Conservation (phyloP, 2,888 invertebrate species). For the Branchellion lobata region DNA sequence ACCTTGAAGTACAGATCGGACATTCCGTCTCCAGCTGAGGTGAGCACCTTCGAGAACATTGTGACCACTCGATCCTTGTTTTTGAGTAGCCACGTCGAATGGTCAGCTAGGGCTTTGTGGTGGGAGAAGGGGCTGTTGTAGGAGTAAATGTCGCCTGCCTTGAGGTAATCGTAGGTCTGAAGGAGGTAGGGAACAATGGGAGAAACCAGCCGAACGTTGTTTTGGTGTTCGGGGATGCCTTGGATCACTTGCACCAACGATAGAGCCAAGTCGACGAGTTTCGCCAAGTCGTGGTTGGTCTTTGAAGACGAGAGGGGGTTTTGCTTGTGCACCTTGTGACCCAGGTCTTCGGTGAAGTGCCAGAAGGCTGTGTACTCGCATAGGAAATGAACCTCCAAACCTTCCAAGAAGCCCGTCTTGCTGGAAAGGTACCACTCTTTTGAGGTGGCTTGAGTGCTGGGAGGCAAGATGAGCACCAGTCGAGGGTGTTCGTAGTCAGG, state of each 20-base stretch:
- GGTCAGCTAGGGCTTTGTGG: conserved; percentile 44
- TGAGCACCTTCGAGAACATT: conserved; percentile 53
- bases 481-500: conserved; percentile 54
- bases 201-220: conserved; percentile 51
- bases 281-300: conserved; percentile 50
- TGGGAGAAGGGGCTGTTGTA: background rate
- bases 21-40: conserved; percentile 52
- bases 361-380: conserved; percentile 54
- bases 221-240: conserved; percentile 51
- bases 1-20: conserved; percentile 54
- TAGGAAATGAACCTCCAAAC: conserved; percentile 53
- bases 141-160: conserved; percentile 51
- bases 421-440: conserved; percentile 53
- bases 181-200: conserved; percentile 52
- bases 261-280: conserved; percentile 51
- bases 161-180: conserved; percentile 53
- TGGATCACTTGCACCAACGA: conserved; percentile 53
- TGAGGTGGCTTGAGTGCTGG: conserved; percentile 49
- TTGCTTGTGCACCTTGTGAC: conserved; percentile 51
- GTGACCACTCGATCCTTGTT: conserved; percentile 53
- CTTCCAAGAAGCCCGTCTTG: conserved; percentile 53
- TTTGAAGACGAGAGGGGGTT: conserved; percentile 46
- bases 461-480: conserved; percentile 53
- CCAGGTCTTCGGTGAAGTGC: conserved; percentile 52
- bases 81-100: conserved; percentile 51